Percentiles rank a stretch among this genome's conserved stretches.
Evolutionary conservation across 1,140 invertebrate species (phyloP).

Genomic region (Lutraria rhynchaena): DNA sequence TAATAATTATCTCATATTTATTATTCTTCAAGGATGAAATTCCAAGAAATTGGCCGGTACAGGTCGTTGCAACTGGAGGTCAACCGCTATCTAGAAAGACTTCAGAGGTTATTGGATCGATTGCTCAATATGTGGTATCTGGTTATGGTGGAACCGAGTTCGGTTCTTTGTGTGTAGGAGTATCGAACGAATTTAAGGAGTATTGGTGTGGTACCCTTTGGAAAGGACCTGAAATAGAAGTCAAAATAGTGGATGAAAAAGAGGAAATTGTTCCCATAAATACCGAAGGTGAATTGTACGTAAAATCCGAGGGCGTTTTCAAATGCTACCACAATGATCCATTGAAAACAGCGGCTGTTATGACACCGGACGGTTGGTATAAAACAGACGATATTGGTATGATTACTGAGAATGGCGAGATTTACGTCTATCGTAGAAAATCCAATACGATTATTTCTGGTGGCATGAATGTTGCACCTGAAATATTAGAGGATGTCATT

Average conservation of each 20-base stretch:
- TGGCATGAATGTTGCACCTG: too few species aligned
- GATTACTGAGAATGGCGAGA: too few species aligned
- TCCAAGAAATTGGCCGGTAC: constrained; percentile 25
- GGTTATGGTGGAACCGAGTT: constrained; percentile 17
- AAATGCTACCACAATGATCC: constrained; percentile 87
- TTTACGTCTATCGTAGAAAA: too few species aligned
- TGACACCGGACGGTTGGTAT: constrained; percentile 82
- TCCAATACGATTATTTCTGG: too few species aligned
- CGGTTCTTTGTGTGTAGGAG: not conserved
- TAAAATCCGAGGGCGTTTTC: constrained; percentile 65
- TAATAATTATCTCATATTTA: too few species aligned
- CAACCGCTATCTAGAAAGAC: constrained; percentile 13
- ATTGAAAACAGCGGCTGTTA: constrained; percentile 77
- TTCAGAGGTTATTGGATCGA: not conserved
- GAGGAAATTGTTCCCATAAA: not conserved
- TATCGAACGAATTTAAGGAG: not conserved
- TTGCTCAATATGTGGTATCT: not conserved
- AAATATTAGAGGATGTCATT: too few species aligned
- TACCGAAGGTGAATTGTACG: constrained; percentile 38
- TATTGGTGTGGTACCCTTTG: constrained; percentile 4
- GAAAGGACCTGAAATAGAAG: not conserved
- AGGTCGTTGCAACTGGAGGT: not conserved
- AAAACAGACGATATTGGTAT: too few species aligned
- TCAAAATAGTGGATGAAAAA: too few species aligned
- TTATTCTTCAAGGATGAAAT: constrained; percentile 19